phyloP scores from a whole-genome alignment of 2,888 invertebrate genomes.

The Dusona sp. region DNA sequence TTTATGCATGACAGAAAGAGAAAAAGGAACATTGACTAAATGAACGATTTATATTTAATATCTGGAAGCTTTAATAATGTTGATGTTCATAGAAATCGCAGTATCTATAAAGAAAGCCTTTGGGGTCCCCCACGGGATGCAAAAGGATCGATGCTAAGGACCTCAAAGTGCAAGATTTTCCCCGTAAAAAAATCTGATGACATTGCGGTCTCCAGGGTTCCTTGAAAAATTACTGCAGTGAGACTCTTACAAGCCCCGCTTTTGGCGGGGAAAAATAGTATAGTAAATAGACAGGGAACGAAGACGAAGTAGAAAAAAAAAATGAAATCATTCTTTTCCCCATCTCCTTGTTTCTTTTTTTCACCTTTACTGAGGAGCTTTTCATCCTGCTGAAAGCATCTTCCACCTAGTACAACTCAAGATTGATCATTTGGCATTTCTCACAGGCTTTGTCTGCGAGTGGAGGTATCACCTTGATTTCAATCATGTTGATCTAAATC shows the following conservation, averaged over 20 bases:
- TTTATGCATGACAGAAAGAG: constrained; percentile 1
- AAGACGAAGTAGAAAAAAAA: constrained; percentile 21
- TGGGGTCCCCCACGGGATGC: not conserved
- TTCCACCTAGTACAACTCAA: constrained; percentile 18
- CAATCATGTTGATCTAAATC: constrained; percentile 32
- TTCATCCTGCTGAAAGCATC: constrained; percentile 45
- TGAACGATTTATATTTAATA: not conserved
- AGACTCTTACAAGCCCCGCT: constrained; percentile 17
- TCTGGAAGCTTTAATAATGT: constrained; percentile 35
- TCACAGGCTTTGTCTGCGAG: constrained; percentile 12
- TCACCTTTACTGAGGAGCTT: constrained; percentile 21
- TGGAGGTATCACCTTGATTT: not conserved
- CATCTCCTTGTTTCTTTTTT: constrained; percentile 31
- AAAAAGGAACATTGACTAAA: not conserved
- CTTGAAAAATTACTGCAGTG: constrained; percentile 65
- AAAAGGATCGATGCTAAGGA: constrained; percentile 53
- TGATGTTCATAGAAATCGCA: not conserved
- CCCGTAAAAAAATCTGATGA: constrained; percentile 39
- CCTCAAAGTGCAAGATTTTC: constrained; percentile 39
- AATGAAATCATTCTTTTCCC: constrained; percentile 24
- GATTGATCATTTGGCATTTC: constrained; percentile 51
- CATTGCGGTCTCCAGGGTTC: constrained; percentile 49
- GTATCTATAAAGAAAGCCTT: constrained; percentile 1
- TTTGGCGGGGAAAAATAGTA: not conserved
- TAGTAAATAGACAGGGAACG: constrained; percentile 8